Evolutionary conservation across 2,113 vertebrate genomes (phyloP), one percentile per base, ranked within the genome.

Genomic region (Plecotus auritus): DNA sequence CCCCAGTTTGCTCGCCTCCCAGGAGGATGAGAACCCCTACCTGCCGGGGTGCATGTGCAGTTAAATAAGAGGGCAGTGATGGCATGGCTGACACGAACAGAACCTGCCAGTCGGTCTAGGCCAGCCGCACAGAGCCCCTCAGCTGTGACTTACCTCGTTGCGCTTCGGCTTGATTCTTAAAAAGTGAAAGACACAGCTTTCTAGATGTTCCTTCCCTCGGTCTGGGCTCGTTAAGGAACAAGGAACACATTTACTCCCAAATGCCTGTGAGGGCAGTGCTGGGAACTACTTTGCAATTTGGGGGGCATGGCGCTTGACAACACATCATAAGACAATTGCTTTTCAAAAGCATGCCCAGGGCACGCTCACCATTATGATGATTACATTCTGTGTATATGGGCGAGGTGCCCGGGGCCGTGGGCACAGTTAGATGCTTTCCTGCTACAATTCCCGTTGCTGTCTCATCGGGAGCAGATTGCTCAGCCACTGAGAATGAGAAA

Each of bases 281-380:
- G 20, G 0, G 0, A 30, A 87, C 5, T 0, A 0, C n/a, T 64
- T 81, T 72, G 95, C 73, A 66, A 7, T 23, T 22, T 28, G 0
- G 59, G 59, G n/a, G 7, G 56, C 49, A 0, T 11, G 9, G 70
- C 70, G 6, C 59, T 32, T 17, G 3, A 83, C 66, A 85, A 3
- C 2, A 47, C 4, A 67, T 73, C 54, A 61, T 22, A 66, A 94
- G 70, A 72, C 73, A 74, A 92, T 51, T 4, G 5, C 80, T 93
- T 76, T 30, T 78, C 59, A 51, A 51, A 85, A 82, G 35, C 23
- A 18, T 42, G 23, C 59, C 87, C 37, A 1, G 0, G 87, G 83
- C 66, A 49, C 45, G 80, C 32, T 94, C 96, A 14, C 14, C 10
- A 14, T 26, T 54, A 30, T 2, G 11, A 5, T 49, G 14, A 16